Evolutionary conservation across 2,888 invertebrate species (phyloP), one percentile per base, ranked within the genome.

Genomic region (Lamellibrachia columna): DNA sequence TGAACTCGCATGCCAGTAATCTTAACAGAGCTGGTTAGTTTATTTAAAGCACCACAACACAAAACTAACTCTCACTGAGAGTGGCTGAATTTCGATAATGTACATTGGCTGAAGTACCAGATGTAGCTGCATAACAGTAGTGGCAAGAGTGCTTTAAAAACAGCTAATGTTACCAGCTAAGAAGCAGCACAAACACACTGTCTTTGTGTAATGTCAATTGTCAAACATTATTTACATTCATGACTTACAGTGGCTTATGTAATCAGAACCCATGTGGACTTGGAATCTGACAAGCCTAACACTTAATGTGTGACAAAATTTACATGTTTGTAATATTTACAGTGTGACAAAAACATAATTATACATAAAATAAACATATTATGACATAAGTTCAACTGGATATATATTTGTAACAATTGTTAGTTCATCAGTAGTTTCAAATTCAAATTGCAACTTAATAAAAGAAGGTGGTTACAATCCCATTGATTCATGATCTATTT

Each of bases 1-100:
- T 75, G n/a, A 75, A 75, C n/a, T 22, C n/a, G 75, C 75, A 75
- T 75, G 75, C 75, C 75, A 75, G 75, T 75, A 75, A 75, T 75
- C 75, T 75, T 75, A 75, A 22, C 75, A 11, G 22, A 22, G 11
- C 6, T 22, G 75, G 75, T 75, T 9, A 55, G 8, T 55, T 55
- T 55, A 55, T 9, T 55, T 55, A 55, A 55, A 55, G 55, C 55
- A 55, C 55, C 55, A 7, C 9, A 9, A 55, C 55, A 55, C 8
- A 55, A 55, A 1, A 9, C 55, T 55, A 55, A 55, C 55, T 55
- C 8, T 55, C 55, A 55, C 55, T 9, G 9, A 55, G 9, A 55
- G 55, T 55, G 15, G 75, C 22, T 22, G 6, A 75, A 75, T n/a
- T 22, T 75, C 22, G n/a, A 75, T 75, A 15, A 75, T 75, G 75